Percentiles rank a stretch among this genome's conserved stretches.
Evolutionary conservation across 2,888 invertebrate genomes (phyloP).

Genomic region (Cerastis leucographa): DNA sequence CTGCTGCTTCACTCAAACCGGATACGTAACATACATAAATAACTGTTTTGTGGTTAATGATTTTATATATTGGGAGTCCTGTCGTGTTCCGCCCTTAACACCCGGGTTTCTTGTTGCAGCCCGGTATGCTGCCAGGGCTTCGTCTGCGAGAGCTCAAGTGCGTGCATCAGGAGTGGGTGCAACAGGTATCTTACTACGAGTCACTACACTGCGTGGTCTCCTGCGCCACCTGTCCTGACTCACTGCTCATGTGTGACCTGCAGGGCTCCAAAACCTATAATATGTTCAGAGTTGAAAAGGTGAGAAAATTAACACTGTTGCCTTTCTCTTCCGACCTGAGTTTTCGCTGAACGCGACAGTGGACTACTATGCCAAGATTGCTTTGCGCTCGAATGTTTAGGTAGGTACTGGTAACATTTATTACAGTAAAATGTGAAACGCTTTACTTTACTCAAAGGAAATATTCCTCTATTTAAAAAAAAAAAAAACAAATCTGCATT

Average conservation of each 20-base stretch:
- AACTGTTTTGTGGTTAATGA: too few species aligned
- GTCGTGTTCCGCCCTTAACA: neutral
- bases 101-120: slow-evolving; percentile 64
- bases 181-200: slow-evolving; percentile 92
- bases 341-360: too few species aligned
- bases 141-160: slow-evolving; percentile 88
- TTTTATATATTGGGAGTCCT: neutral
- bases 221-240: slow-evolving; percentile 91
- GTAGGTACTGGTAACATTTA: too few species aligned
- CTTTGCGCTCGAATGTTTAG: too few species aligned
- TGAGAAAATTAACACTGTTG: slow-evolving; percentile 34
- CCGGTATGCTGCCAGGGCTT: slow-evolving; percentile 88
- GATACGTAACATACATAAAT: neutral
- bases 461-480: too few species aligned
- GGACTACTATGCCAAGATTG: too few species aligned
- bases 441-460: too few species aligned
- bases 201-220: slow-evolving; percentile 93
- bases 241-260: slow-evolving; percentile 92
- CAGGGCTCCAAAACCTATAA: slow-evolving; percentile 89
- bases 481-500: too few species aligned
- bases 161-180: slow-evolving; percentile 93
- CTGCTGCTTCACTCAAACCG: neutral
- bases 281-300: slow-evolving; percentile 90
- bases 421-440: too few species aligned
- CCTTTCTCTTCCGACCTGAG: neutral